Percentiles rank a stretch among this genome's conserved stretches.
Conservation (phyloP, 2,113 vertebrate species). For the Lagenorhynchus albirostris region DNA sequence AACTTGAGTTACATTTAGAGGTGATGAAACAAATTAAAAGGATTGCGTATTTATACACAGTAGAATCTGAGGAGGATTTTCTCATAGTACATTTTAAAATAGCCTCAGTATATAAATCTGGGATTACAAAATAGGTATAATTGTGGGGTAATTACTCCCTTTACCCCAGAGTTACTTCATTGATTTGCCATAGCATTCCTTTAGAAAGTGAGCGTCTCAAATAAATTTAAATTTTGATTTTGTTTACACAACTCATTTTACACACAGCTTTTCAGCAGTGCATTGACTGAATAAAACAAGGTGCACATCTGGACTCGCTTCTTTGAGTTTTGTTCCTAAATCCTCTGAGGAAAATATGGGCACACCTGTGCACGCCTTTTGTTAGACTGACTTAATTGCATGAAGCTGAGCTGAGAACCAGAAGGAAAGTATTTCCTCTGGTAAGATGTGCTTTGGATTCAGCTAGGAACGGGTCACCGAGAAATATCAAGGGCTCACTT, state of each 20-base stretch:
- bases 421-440: background rate
- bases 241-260: background rate
- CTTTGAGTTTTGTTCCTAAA: background rate
- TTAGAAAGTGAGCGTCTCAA: background rate
- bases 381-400: background rate
- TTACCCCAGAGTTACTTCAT: background rate
- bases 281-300: background rate
- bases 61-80: background rate
- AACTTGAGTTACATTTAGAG: conserved; percentile 18
- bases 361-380: background rate
- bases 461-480: background rate
- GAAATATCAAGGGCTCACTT: background rate
- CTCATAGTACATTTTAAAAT: background rate
- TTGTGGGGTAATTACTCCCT: background rate
- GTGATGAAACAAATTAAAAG: background rate
- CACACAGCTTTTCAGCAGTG: background rate
- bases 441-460: background rate
- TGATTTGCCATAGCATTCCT: background rate
- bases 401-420: background rate
- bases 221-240: background rate
- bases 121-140: background rate
- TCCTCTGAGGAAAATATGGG: background rate
- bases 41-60: background rate
- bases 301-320: background rate
- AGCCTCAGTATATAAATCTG: background rate